A percentile compares a stretch with the other conserved stretches of the same genome.
phyloP scores from a whole-genome alignment of 2,113 vertebrate species.

The Callipepla californica region DNA sequence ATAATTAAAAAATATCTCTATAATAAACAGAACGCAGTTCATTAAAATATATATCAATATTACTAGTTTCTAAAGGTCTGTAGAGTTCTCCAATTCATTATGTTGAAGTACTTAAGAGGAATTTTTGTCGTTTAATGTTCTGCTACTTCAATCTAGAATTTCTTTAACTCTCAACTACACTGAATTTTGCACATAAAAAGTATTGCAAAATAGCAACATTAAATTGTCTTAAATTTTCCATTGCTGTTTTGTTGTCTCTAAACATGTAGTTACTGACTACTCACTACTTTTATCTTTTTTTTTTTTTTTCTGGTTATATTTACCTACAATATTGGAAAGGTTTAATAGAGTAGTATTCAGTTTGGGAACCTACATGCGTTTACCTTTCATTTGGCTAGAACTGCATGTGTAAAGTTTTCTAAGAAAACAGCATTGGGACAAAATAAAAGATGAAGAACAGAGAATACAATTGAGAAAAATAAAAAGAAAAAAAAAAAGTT shows the following conservation, averaged over 20 bases:
- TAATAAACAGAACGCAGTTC: neutral
- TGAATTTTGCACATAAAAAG: neutral
- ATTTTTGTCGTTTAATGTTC: neutral
- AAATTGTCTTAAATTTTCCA: neutral
- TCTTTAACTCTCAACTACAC: neutral
- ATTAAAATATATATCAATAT: neutral
- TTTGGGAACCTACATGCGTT: neutral
- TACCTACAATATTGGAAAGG: neutral
- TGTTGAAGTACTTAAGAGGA: neutral
- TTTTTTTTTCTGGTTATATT: neutral
- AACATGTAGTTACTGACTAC: neutral
- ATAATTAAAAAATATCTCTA: neutral
- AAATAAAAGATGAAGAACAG: neutral
- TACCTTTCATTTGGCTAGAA: neutral
- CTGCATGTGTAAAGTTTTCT: neutral
- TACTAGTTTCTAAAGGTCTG: neutral
- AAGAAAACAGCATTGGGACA: neutral
- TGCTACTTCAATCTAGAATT: neutral
- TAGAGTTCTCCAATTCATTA: neutral
- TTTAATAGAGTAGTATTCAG: neutral
- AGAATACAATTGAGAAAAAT: neutral
- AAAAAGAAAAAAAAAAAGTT: rapidly evolving
- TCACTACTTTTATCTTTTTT: rapidly evolving
- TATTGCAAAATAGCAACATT: neutral
- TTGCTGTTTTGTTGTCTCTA: neutral